Evolutionary conservation across 1,140 invertebrate species (phyloP).

Genomic region (Drosophila hydei): DNA sequence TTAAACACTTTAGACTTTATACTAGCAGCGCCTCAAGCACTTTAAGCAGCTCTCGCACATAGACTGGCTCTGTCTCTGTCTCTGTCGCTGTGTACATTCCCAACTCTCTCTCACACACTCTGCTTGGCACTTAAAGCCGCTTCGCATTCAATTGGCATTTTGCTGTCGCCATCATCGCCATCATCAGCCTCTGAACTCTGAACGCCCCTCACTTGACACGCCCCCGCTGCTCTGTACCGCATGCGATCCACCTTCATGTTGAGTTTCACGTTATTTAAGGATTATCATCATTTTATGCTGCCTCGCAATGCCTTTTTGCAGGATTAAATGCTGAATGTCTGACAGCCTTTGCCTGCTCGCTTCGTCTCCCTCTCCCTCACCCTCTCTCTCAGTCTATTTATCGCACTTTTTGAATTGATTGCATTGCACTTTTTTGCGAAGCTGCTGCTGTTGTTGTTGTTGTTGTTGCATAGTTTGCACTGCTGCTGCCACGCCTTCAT

Average conservation of each 20-base stretch:
- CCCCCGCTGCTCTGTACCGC: not conserved
- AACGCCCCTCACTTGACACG: not conserved
- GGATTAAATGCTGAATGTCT: constrained; percentile 74
- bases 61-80: not conserved
- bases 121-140: constrained; percentile 65
- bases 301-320: constrained; percentile 78
- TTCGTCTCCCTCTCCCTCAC: not conserved
- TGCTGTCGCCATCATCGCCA: constrained; percentile 68
- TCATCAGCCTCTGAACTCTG: constrained; percentile 30
- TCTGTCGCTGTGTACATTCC: too few relatives aligned
- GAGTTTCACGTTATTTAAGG: constrained; percentile 73
- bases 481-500: constrained; percentile 68
- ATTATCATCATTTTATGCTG: constrained; percentile 80
- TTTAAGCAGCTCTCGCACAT: constrained; percentile 10
- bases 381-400: constrained; percentile 9
- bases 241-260: constrained; percentile 25
- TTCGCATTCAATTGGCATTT: constrained; percentile 80
- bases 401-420: constrained; percentile 72
- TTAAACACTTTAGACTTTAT: constrained; percentile 32
- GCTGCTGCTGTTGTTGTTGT: constrained; percentile 38
- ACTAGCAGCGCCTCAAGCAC: constrained; percentile 39
- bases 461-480: constrained; percentile 74
- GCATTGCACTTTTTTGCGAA: constrained; percentile 62
- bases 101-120: constrained; percentile 24
- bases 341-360: constrained; percentile 26